Evolutionary conservation across 2,888 invertebrate genomes (phyloP).

Genomic region (Piscicola geometra): DNA sequence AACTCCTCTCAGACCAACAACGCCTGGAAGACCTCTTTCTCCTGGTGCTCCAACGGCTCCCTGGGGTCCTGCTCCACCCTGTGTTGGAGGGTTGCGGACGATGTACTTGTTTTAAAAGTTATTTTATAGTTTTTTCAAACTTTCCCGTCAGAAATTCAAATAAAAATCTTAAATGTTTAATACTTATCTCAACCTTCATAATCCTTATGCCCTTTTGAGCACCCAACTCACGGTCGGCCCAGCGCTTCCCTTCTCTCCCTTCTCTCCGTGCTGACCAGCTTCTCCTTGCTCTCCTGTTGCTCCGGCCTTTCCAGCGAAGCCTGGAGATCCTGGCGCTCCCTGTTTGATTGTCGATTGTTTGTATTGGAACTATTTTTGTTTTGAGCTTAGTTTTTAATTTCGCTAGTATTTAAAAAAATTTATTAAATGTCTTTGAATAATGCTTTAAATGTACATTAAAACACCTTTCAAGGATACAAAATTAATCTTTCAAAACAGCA

Average conservation of each 20-base stretch:
- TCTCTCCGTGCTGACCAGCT: slow-evolving; percentile 30
- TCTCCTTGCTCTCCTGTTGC: slow-evolving; percentile 35
- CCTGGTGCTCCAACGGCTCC: slow-evolving; percentile 4
- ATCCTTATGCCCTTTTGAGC: neutral
- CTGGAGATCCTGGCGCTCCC: slow-evolving; percentile 28
- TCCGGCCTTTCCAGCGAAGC: slow-evolving; percentile 34
- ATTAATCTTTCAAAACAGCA: neutral
- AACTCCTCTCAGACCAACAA: neutral
- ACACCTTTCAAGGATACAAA: too few relatives aligned
- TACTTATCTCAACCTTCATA: neutral
- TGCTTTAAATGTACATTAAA: too few relatives aligned
- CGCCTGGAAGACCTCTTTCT: neutral
- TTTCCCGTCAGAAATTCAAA: too few relatives aligned
- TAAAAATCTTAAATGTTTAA: too few relatives aligned
- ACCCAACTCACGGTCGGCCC: slow-evolving; percentile 28
- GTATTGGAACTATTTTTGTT: too few relatives aligned
- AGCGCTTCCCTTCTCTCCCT: slow-evolving; percentile 29
- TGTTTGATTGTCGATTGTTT: too few relatives aligned
- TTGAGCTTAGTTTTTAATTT: neutral
- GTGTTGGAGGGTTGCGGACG: neutral
- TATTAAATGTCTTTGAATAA: too few relatives aligned
- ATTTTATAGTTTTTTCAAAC: too few relatives aligned
- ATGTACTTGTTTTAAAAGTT: too few relatives aligned
- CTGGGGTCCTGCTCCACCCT: slow-evolving; percentile 8
- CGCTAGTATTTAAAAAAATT: too few relatives aligned